Conservation (phyloP, 2,888 invertebrate species). For the Nomada fucata region DNA sequence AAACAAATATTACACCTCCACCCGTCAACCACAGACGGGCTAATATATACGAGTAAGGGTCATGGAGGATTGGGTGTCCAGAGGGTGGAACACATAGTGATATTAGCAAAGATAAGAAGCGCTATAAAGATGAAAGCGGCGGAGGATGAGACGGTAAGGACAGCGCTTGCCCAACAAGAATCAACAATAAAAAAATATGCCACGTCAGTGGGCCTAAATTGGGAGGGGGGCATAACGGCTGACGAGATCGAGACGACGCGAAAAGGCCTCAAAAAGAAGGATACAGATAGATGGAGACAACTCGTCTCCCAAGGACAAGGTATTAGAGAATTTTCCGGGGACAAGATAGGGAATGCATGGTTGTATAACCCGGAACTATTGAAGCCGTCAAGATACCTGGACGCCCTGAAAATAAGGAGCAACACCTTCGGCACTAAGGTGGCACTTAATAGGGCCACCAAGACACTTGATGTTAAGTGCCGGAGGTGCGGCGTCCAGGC, state of each 20-base stretch:
- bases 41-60: no score
- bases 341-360: constrained; percentile 13
- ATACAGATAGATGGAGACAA: neutral
- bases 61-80: neutral
- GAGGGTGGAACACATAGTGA: neutral
- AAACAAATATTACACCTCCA: neutral
- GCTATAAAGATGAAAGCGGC: neutral
- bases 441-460: neutral
- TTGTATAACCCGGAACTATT: neutral
- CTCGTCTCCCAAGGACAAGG: neutral
- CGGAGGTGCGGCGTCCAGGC: neutral
- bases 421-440: constrained; percentile 3
- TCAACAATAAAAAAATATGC: no score
- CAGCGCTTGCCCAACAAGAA: no score
- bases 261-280: rapidly evolving
- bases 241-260: rapidly evolving
- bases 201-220: neutral
- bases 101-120: neutral
- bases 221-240: rapidly evolving
- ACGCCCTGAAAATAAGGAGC: neutral
- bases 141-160: no score
- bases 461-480: neutral
- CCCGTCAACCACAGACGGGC: neutral
- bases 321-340: neutral
- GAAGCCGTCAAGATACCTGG: constrained; percentile 15